Evolutionary conservation across 2,888 invertebrate species (phyloP), one percentile per base, ranked within the genome.

Genomic region (Epinotia brunnichana): DNA sequence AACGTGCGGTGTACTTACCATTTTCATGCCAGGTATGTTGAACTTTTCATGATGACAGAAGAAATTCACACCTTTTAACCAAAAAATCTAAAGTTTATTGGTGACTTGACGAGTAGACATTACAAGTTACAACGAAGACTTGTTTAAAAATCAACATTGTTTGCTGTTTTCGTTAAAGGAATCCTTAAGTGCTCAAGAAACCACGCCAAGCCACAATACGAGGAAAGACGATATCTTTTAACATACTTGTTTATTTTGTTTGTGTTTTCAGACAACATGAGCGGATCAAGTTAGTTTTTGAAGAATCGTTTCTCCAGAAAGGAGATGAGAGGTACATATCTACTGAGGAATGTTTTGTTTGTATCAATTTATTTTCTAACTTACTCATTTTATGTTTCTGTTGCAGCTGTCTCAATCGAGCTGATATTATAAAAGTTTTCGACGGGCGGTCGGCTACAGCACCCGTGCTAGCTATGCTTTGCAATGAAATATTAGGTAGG

Each of bases 1-100:
- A 97, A 98, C 87, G 95, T 97, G 78, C 95, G 96, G 81, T 99
- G 99, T 91, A 95, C 96, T 78, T 98, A 97, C 91, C 96, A 96
- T 84, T 97, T 99, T 87, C 95, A 96, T 82, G 98, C 98, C 73
- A 96, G 97, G 97, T 97, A 75, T 79, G 82, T 4, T 7, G n/a
- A 3, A n/a, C 4, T n/a, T 48, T 48, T n/a, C 48, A 48, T 48
- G n/a, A 7, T 7, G 48, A n/a, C n/a, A 48, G 48, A 48, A 48
- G 13, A 44, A 15, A 2, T 44, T 13, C 44, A 44, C 15, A 44
- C 4, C 13, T 9, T 35, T 7, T 7, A 35, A 35, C 9, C 9
- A 9, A 35, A 1, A 29, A 35, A 35, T 35, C 35, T 1, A 9
- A 35, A 35, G 9, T 35, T 35, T 35, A 9, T 35, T 9, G 35